These are phyloP conservation scores for Athalia cordata DNA, from an alignment of 2,888 invertebrate genomes.

Conservation along the genomic window DNA sequence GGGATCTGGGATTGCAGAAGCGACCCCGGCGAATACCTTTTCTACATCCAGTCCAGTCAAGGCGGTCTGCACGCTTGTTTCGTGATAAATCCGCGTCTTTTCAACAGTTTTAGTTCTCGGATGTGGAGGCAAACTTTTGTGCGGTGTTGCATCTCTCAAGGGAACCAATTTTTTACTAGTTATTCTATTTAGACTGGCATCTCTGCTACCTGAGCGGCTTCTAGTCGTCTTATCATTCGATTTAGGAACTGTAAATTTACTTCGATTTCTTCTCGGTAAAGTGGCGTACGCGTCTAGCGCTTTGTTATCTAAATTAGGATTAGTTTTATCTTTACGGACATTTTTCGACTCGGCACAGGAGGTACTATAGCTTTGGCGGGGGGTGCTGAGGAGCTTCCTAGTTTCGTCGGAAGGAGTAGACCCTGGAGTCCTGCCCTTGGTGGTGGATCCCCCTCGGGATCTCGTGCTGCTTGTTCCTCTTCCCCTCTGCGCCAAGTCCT, in stretches of 20 bases:
- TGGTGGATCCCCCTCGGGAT: constrained; percentile 43
- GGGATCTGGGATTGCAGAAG: constrained; percentile 66
- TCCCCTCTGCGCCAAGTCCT: constrained; percentile 67
- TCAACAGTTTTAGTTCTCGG: constrained; percentile 71
- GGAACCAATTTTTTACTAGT: constrained; percentile 55
- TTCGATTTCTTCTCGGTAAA: constrained; percentile 82
- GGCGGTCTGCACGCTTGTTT: constrained; percentile 86
- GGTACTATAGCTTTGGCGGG: constrained; percentile 45
- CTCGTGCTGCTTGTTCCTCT: constrained; percentile 51
- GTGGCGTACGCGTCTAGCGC: constrained; percentile 86
- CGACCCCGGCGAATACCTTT: constrained; percentile 80
- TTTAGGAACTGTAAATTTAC: constrained; percentile 54
- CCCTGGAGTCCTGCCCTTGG: constrained; percentile 57
- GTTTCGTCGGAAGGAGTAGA: constrained; percentile 66
- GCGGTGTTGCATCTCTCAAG: constrained; percentile 60
- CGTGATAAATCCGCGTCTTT: constrained; percentile 86
- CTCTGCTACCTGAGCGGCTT: constrained; percentile 75
- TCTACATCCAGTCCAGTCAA: constrained; percentile 84
- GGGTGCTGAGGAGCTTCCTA: constrained; percentile 55
- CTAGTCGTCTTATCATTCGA: constrained; percentile 75
- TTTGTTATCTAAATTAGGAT: constrained; percentile 65
- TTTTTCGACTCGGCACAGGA: constrained; percentile 51
- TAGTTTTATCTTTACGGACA: constrained; percentile 62
- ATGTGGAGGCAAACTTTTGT: constrained; percentile 75
- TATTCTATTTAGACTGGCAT: constrained; percentile 72